Conservation (phyloP, 2,888 invertebrate genomes). For the Nineta flava region DNA sequence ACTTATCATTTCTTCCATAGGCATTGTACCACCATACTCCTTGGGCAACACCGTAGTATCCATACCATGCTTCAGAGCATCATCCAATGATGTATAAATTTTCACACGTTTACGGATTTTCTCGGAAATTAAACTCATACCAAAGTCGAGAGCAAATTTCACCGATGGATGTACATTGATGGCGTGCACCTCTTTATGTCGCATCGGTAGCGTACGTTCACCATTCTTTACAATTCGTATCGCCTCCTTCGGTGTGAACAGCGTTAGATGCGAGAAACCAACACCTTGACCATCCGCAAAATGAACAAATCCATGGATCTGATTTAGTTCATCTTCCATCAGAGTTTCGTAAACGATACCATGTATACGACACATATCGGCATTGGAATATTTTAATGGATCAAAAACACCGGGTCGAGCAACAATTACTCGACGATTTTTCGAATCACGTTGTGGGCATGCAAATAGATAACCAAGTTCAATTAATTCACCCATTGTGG, state of each 20-base stretch:
- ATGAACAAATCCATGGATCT: conserved; percentile 63
- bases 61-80: conserved; percentile 28
- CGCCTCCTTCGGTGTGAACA: conserved; percentile 64
- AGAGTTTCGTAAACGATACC: conserved; percentile 61
- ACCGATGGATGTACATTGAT: conserved; percentile 58
- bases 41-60: conserved; percentile 43
- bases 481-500: conserved; percentile 53
- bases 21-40: conserved; percentile 71
- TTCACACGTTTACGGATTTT: conserved; percentile 57
- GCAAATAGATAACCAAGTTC: conserved; percentile 61
- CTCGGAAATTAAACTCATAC: conserved; percentile 58
- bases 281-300: conserved; percentile 61
- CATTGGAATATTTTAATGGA: conserved; percentile 57
- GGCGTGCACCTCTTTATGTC: conserved; percentile 65
- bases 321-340: conserved; percentile 67
- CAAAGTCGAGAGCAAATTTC: conserved; percentile 61
- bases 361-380: conserved; percentile 63
- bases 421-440: conserved; percentile 58
- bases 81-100: conserved; percentile 44
- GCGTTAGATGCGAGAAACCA: conserved; percentile 55
- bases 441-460: conserved; percentile 56
- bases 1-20: conserved; percentile 74
- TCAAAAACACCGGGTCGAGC: conserved; percentile 71
- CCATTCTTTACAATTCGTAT: conserved; percentile 67
- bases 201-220: conserved; percentile 62